Evolutionary conservation across 2,113 vertebrate genomes (phyloP), one percentile per base, ranked within the genome.

Genomic region (Etia nguti): DNA sequence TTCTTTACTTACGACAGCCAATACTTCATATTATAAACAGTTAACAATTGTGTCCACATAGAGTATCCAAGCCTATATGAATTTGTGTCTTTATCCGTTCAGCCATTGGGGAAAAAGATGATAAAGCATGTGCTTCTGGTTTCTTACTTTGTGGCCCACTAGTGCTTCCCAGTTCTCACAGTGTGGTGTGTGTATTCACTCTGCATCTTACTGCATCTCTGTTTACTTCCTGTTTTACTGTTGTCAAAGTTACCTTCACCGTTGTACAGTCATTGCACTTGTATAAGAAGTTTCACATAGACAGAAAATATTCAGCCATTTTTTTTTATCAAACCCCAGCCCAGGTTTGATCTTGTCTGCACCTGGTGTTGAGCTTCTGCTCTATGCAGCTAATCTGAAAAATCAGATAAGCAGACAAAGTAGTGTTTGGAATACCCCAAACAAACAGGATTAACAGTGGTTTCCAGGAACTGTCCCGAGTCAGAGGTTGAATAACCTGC

Each of bases 371-470:
- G 18, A 13, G 10, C 26, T 77, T 34, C 26, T 77, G 43, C 46
- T 77, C 43, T 29, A 50, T 50, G 46, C 18, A 29, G 18, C 34
- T 31, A 13, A 88, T 75, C 54, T 88, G 57, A 77, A 24, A 48
- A 55, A 52, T 57, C 48, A 24, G 16, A 73, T 84, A 46, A 73
- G 50, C 50, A 48, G 43, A 83, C 73, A 52, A 50, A 77, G 73
- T 52, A 52, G 46, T 52, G 46, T 52, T 52, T 77, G 46, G 26
- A 77, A 77, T 77, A 77, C 46, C 73, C 73, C 46, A 77, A 88
- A 89, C 80, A 84, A 86, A 88, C 68, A 65, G 77, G 85, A 90
- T 87, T 90, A 87, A 11, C 57, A 34, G 52, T 70, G 20, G 36
- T 86, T 88, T 91, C 85, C 77, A 89, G 82, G 83, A 89, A 83